These are phyloP conservation scores for Malaclemys terrapin DNA, from an alignment of 2,113 vertebrate species.

Conservation along the genomic window DNA sequence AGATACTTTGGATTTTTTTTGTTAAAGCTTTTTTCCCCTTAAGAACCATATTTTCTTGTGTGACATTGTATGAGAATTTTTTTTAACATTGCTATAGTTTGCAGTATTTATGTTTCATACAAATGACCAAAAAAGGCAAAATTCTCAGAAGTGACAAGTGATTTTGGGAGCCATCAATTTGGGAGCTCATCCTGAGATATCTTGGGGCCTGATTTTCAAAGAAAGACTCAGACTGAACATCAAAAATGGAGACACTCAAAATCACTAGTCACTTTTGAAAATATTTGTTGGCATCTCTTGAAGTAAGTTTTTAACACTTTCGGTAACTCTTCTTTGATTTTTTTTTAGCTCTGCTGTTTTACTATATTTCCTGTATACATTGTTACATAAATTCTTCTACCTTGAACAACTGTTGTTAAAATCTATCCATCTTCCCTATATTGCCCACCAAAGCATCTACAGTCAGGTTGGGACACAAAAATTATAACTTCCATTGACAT, in stretches of 20 bases:
- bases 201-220: background rate
- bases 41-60: accelerated
- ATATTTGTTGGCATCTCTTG: background rate
- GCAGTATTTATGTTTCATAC: background rate
- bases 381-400: background rate
- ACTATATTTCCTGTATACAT: background rate
- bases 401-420: background rate
- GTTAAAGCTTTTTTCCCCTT: background rate
- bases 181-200: background rate
- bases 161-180: background rate
- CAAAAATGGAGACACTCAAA: background rate
- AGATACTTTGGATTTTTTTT: background rate
- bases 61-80: background rate
- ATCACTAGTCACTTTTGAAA: background rate
- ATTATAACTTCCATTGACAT: background rate
- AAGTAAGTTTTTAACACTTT: background rate
- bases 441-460: background rate
- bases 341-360: background rate
- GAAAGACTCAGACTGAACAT: background rate
- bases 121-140: background rate
- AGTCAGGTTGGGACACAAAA: background rate
- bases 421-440: background rate
- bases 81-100: constrained; percentile 17
- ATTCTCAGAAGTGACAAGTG: background rate
- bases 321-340: background rate